These are phyloP conservation scores for Neoitamus cyanurus DNA, from an alignment of 2,888 invertebrate species.

Conservation along the genomic window DNA sequence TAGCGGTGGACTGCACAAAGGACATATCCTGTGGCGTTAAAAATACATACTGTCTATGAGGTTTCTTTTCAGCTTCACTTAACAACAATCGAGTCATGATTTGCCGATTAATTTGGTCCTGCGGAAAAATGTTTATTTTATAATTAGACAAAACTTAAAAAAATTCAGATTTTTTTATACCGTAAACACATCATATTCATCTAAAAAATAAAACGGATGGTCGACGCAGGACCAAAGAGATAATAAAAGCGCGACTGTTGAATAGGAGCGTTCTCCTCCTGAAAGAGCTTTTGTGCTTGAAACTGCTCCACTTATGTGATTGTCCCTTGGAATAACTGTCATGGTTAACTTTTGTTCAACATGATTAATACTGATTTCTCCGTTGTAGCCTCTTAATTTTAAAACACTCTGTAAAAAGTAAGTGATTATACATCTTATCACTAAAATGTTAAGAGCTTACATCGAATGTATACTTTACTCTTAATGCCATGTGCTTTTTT, in stretches of 20 bases:
- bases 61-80: slow-evolving; percentile 76
- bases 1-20: slow-evolving; percentile 67
- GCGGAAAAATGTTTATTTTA: slow-evolving; percentile 39
- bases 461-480: slow-evolving; percentile 66
- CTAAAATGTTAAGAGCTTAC: slow-evolving; percentile 53
- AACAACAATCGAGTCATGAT: slow-evolving; percentile 83
- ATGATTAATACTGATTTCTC: slow-evolving; percentile 63
- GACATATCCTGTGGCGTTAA: slow-evolving; percentile 87
- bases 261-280: slow-evolving; percentile 95
- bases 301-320: slow-evolving; percentile 64
- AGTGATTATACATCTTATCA: neutral
- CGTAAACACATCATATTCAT: slow-evolving; percentile 98
- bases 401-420: slow-evolving; percentile 56
- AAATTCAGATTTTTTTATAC: slow-evolving; percentile 67
- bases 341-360: slow-evolving; percentile 67
- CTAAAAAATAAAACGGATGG: slow-evolving; percentile 92
- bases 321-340: slow-evolving; percentile 70
- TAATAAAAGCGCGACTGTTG: slow-evolving; percentile 94
- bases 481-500: slow-evolving; percentile 67
- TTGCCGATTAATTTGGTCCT: slow-evolving; percentile 88
- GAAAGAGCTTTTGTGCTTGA: slow-evolving; percentile 79
- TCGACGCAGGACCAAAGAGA: slow-evolving; percentile 93
- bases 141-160: neutral
- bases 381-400: slow-evolving; percentile 60
- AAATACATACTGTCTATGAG: slow-evolving; percentile 84